Evolutionary conservation across 2,888 invertebrate genomes (phyloP).

Genomic region (Drosophila picticornis): DNA sequence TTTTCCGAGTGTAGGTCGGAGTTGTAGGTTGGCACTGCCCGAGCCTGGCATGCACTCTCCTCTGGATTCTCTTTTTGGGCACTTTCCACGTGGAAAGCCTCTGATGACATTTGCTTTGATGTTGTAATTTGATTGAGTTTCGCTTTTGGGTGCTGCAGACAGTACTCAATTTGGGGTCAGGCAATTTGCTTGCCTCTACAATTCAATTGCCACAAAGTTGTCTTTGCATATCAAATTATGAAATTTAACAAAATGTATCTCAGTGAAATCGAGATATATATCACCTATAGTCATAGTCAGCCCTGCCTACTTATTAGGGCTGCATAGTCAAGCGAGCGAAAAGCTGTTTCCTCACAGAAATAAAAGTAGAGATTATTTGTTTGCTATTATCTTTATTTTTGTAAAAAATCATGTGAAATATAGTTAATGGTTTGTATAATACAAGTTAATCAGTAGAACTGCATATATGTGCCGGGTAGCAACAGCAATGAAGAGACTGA

Average conservation of each 20-base stretch:
- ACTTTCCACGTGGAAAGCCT: slow-evolving; percentile 8
- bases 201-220: neutral
- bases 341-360: neutral
- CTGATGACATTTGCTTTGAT: slow-evolving; percentile 73
- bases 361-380: neutral
- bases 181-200: slow-evolving; percentile 27
- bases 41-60: neutral
- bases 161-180: slow-evolving; percentile 1
- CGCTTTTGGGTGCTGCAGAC: slow-evolving; percentile 20
- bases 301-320: neutral
- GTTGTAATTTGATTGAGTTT: slow-evolving; percentile 73
- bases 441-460: neutral
- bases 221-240: neutral
- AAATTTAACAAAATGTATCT: neutral
- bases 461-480: neutral
- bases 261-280: no score
- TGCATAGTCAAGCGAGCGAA: rapidly evolving
- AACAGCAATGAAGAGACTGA: neutral
- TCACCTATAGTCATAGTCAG: neutral
- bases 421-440: neutral
- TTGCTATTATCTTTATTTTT: neutral
- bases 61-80: neutral
- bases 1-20: neutral
- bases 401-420: neutral
- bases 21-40: neutral